Conservation (phyloP, 2,888 invertebrate genomes). For the Drosophila siamana region DNA sequence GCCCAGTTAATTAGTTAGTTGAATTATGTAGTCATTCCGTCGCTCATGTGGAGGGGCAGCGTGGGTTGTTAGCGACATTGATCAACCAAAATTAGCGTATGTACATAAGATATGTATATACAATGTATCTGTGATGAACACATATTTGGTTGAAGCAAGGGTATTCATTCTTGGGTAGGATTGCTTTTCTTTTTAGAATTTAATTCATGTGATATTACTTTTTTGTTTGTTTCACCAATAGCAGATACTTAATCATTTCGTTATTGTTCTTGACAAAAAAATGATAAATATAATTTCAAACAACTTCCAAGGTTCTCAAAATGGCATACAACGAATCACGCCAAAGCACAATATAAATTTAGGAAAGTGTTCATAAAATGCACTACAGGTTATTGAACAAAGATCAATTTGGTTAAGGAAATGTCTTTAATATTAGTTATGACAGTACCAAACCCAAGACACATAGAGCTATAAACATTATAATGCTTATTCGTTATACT, state of each 20-base stretch:
- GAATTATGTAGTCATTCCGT: slow-evolving; percentile 46
- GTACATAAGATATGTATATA: background rate
- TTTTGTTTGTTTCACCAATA: background rate
- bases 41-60: slow-evolving; percentile 22
- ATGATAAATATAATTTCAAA: background rate
- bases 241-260: background rate
- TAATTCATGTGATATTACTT: background rate
- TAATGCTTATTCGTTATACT: no score
- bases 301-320: background rate
- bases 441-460: no score
- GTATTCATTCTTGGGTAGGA: no score
- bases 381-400: background rate
- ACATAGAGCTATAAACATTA: no score
- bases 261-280: background rate
- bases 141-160: slow-evolving; percentile 2
- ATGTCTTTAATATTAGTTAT: no score
- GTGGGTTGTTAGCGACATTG: slow-evolving; percentile 70
- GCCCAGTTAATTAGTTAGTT: slow-evolving; percentile 65
- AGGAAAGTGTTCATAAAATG: background rate
- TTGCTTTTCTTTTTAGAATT: background rate
- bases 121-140: slow-evolving; percentile 2
- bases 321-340: background rate
- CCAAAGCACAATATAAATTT: background rate
- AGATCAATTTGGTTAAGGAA: background rate
- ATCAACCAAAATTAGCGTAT: slow-evolving; percentile 73